Conservation (phyloP, 2,888 invertebrate species). For the Drosophila tanythrix region DNA sequence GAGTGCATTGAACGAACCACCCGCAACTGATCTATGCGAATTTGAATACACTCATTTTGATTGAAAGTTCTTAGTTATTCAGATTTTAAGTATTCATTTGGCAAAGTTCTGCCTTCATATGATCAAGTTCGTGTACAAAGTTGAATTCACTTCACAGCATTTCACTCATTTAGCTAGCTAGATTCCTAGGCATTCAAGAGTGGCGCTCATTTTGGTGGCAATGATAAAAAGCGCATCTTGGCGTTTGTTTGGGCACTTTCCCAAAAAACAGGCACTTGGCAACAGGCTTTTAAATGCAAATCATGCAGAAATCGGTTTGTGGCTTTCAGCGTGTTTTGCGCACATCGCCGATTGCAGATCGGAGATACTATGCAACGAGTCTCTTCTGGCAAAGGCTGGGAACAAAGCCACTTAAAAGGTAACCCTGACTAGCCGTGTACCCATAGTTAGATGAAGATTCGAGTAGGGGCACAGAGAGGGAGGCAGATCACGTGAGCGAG, state of each 20-base stretch:
- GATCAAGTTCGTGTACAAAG: background rate
- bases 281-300: slow-evolving; percentile 73
- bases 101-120: background rate
- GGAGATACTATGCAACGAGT: slow-evolving; percentile 4
- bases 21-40: background rate
- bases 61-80: background rate
- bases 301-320: slow-evolving; percentile 66
- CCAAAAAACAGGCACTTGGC: slow-evolving; percentile 42
- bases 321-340: slow-evolving; percentile 29
- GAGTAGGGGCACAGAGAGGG: background rate
- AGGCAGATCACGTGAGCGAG: background rate
- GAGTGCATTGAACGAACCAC: background rate
- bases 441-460: slow-evolving; percentile 15
- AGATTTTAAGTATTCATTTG: background rate
- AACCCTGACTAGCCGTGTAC: slow-evolving; percentile 72
- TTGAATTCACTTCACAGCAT: background rate
- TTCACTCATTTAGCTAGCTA: background rate
- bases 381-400: slow-evolving; percentile 39
- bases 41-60: background rate
- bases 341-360: slow-evolving; percentile 9
- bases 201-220: slow-evolving; percentile 40
- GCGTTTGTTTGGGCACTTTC: slow-evolving; percentile 40
- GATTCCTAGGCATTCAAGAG: slow-evolving; percentile 29
- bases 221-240: slow-evolving; percentile 16
- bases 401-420: slow-evolving; percentile 76